Evolutionary conservation across 2,797 vertebrate species (phyloP).

Genomic region (Sylvilagus floridanus): DNA sequence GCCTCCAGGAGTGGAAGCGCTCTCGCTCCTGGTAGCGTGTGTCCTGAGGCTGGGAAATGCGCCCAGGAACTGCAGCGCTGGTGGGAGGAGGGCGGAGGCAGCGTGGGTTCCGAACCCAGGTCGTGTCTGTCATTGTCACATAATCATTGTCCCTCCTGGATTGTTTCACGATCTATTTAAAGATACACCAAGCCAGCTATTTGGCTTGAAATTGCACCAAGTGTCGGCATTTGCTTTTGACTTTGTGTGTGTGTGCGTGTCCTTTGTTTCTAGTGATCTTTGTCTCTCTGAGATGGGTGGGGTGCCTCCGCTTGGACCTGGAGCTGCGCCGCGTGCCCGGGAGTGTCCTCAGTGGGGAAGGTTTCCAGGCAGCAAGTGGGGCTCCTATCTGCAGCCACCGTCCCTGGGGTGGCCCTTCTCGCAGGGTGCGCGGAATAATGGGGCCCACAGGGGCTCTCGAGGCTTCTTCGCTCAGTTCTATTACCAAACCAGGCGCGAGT

Average conservation of each 20-base stretch:
- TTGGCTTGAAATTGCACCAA: constrained; percentile 63
- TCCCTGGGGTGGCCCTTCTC: constrained; percentile 47
- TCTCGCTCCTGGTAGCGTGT: constrained; percentile 64
- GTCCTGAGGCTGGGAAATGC: constrained; percentile 76
- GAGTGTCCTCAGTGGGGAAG: constrained; percentile 79
- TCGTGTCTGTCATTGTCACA: constrained; percentile 58
- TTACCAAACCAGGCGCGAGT: constrained; percentile 65
- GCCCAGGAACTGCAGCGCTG: constrained; percentile 57
- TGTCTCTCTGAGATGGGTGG: constrained; percentile 87
- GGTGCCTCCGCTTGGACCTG: constrained; percentile 78
- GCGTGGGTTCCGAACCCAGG: constrained; percentile 76
- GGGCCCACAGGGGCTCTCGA: constrained; percentile 76
- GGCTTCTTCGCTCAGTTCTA: constrained; percentile 63
- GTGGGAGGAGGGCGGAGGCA: constrained; percentile 82
- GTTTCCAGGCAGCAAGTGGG: constrained; percentile 86
- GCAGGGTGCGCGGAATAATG: constrained; percentile 69
- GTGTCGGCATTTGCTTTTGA: constrained; percentile 73
- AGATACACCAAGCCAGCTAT: constrained; percentile 17
- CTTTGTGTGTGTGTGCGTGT: constrained; percentile 71
- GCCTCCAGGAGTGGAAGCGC: constrained; percentile 45
- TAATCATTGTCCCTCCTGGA: constrained; percentile 64
- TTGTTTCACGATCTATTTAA: constrained; percentile 60
- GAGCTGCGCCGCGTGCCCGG: constrained; percentile 74
- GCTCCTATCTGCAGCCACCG: constrained; percentile 67
- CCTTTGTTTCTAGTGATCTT: constrained; percentile 89